Evolutionary conservation across 2,797 vertebrate species (phyloP).

Genomic region (Enteromius fasciolatus): DNA sequence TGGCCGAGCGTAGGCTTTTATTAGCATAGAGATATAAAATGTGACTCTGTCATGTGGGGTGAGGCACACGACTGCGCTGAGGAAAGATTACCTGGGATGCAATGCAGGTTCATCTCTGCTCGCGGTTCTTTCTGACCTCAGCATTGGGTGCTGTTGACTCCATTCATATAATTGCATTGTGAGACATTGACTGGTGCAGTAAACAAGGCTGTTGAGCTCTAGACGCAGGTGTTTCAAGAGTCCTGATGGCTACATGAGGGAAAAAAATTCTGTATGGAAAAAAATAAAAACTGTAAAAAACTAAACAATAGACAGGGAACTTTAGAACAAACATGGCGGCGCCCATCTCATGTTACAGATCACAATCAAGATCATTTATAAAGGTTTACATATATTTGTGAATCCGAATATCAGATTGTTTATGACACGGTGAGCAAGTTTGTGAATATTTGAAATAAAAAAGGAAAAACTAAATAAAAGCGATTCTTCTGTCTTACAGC

Average conservation of each 20-base stretch:
- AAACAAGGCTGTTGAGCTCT: conserved; percentile 30
- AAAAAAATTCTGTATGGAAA: neutral
- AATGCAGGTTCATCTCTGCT: conserved; percentile 36
- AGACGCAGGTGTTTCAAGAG: conserved; percentile 10
- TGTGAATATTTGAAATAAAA: too few relatives aligned
- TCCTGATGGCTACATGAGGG: neutral
- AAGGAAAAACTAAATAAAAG: too few relatives aligned
- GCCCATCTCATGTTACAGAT: too few relatives aligned
- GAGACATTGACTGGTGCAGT: conserved; percentile 30
- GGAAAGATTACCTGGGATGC: conserved; percentile 37
- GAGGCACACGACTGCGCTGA: conserved; percentile 18
- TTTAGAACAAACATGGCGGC: too few relatives aligned
- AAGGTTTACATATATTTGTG: too few relatives aligned
- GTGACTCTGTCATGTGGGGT: conserved; percentile 41
- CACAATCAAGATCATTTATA: too few relatives aligned
- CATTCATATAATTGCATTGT: conserved; percentile 37
- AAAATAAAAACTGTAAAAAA: neutral
- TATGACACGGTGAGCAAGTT: too few relatives aligned
- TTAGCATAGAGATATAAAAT: conserved; percentile 52
- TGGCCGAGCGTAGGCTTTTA: conserved; percentile 31
- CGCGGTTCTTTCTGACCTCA: conserved; percentile 4
- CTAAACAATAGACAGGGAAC: neutral
- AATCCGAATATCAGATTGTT: too few relatives aligned
- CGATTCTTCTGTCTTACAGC: too few relatives aligned
- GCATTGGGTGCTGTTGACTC: conserved; percentile 8